Base-by-base conservation (phyloP, 2,113 vertebrate genomes). In the Motacilla alba region DNA sequence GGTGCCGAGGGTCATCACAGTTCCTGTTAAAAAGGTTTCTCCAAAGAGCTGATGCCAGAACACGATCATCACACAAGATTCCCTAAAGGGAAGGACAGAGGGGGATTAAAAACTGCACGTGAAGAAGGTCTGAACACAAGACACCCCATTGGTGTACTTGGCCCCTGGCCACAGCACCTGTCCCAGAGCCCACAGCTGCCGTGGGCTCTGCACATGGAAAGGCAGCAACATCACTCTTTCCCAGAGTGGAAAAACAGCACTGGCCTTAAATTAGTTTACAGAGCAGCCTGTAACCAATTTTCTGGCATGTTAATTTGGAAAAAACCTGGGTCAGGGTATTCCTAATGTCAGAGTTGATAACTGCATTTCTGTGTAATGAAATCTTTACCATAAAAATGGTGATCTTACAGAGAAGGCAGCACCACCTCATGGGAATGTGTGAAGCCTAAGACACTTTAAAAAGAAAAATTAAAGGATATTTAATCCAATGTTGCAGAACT, bases 11-110 rank as follows among this genome's bases (percentile, higher is more conserved):
- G 90, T 99, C 99, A 43, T 99, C 98, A 83, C 99, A 99, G 85
- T 98, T 98, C 73, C 96, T 97, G 93, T 98, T 99, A 58, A 99
- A 99, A 90, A 99, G 97, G 94, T 98, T 99, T 74, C 99, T 99
- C 99, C 99, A 99, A 62, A 99, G 98, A 43, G 99, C 99, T 30
- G 99, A 99, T 27, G 99, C 99, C 92, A 99, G 97, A 43, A 99
- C 98, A 4, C 47, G 96, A 95, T 99, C 99, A 80, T 99, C 99
- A 33, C 98, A 99, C 94, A 99, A 96, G 93, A 99, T 98, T 50
- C 99, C 99, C 99, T 99, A 74, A 47, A 47, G 97, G 93, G 35
- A 97, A 53, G 66, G 2, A 11, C 53, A 78, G 33, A 72, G 13
- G 3, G 20, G 15, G n/a, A 47, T 93, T 59, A 70, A 67, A 77